Conservation (phyloP, 2,113 vertebrate species). For the Cynocephalus volans region DNA sequence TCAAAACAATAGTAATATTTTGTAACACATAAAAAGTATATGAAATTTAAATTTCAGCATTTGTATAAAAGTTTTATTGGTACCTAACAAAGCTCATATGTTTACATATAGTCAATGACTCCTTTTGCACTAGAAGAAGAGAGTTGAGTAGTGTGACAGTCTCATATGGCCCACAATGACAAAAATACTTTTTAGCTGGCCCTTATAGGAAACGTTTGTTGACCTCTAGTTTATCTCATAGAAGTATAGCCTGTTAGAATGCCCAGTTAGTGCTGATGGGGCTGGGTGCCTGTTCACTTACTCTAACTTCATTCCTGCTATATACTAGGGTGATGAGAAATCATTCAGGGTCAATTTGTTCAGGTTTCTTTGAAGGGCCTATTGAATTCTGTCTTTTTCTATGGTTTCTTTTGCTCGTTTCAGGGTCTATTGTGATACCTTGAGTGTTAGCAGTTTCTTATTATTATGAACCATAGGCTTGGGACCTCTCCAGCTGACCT, state of each 20-base stretch:
- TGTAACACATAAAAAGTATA: neutral
- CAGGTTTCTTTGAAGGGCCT: conserved; percentile 57
- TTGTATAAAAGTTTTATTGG: neutral
- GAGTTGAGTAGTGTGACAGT: neutral
- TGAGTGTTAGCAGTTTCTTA: conserved; percentile 42
- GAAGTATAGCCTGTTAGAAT: neutral
- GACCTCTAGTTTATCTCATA: conserved; percentile 4
- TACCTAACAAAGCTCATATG: neutral
- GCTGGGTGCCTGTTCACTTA: neutral
- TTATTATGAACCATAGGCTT: conserved; percentile 49
- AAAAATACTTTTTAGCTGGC: conserved; percentile 3
- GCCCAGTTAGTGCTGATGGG: neutral
- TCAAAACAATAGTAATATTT: conserved; percentile 28
- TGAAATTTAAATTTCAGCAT: conserved; percentile 39
- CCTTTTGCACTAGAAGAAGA: neutral
- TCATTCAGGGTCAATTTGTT: conserved; percentile 54
- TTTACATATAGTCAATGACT: conserved; percentile 1
- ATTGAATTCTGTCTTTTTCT: conserved; percentile 55
- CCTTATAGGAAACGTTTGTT: conserved; percentile 6
- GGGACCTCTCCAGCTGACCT: conserved; percentile 41
- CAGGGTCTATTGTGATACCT: conserved; percentile 31
- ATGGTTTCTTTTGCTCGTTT: conserved; percentile 51
- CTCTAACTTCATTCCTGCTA: neutral
- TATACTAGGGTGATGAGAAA: conserved; percentile 16
- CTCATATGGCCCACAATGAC: neutral